Conservation (phyloP, 2,113 vertebrate genomes). For the Panthera uncia region DNA sequence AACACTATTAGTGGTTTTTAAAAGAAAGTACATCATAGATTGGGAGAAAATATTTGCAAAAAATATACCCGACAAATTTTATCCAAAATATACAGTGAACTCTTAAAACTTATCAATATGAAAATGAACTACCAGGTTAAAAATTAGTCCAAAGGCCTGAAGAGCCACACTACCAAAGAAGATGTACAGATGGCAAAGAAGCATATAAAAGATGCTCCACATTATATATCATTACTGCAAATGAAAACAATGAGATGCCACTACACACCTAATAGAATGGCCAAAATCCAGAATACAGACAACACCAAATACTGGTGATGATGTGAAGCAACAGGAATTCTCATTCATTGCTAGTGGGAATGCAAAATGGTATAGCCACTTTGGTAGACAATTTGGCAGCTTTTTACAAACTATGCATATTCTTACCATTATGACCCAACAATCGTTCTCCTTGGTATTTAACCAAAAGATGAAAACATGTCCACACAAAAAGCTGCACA, state of each 20-base stretch:
- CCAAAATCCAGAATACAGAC: not conserved
- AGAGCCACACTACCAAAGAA: not conserved
- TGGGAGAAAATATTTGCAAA: not conserved
- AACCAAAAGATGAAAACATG: not conserved
- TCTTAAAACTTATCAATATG: not conserved
- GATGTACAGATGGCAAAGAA: not conserved
- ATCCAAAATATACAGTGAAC: not conserved
- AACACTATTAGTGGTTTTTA: not conserved
- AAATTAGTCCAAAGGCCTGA: not conserved
- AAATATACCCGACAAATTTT: not conserved
- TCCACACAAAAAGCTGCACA: not conserved
- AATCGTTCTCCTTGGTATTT: not conserved
- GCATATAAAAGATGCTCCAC: not conserved
- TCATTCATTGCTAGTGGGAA: not conserved
- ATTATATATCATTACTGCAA: not conserved
- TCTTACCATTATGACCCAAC: not conserved
- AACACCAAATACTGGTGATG: not conserved
- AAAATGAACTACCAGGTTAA: not conserved
- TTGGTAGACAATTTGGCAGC: not conserved
- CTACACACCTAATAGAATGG: not conserved
- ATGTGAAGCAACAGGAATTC: not conserved
- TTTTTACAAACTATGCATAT: not conserved
- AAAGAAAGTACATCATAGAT: not conserved
- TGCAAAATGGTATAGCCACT: not conserved
- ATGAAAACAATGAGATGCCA: not conserved